A percentile compares a stretch with the other conserved stretches of the same genome.
These are phyloP conservation scores for Phocoena sinus DNA, from an alignment of 2,113 vertebrate genomes.

Conservation along the genomic window DNA sequence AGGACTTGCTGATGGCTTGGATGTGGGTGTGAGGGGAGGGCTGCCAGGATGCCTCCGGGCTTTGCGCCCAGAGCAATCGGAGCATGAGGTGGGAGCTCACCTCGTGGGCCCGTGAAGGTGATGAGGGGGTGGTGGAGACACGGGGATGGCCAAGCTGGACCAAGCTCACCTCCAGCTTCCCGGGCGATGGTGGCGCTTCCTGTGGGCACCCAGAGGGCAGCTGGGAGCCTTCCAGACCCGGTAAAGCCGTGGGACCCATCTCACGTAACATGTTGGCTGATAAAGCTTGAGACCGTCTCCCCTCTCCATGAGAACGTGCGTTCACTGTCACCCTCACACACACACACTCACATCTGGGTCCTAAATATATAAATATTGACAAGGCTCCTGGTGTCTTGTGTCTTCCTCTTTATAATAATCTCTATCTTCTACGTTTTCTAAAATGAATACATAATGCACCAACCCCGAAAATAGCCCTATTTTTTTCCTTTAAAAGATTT, in stretches of 20 bases:
- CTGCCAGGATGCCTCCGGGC: accelerated
- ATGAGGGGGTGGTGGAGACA: neutral
- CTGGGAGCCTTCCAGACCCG: neutral
- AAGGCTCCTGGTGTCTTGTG: too few relatives aligned
- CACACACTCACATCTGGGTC: neutral
- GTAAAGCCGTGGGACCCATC: accelerated
- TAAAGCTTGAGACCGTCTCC: accelerated
- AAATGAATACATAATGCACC: neutral
- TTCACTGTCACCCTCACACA: neutral
- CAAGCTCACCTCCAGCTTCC: neutral
- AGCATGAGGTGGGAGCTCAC: accelerated
- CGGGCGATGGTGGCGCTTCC: accelerated
- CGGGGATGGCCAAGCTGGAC: accelerated
- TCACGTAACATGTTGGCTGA: accelerated
- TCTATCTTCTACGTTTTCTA: neutral
- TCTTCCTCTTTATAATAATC: neutral
- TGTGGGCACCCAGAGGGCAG: neutral
- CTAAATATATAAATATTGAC: accelerated
- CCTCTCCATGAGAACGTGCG: neutral
- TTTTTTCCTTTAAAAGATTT: neutral
- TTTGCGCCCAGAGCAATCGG: accelerated
- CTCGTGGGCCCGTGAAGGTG: accelerated
- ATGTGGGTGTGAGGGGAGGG: neutral
- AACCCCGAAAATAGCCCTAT: neutral
- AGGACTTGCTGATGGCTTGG: neutral